These are phyloP conservation scores for Furcula furcula DNA, from an alignment of 2,888 invertebrate species.

Conservation along the genomic window DNA sequence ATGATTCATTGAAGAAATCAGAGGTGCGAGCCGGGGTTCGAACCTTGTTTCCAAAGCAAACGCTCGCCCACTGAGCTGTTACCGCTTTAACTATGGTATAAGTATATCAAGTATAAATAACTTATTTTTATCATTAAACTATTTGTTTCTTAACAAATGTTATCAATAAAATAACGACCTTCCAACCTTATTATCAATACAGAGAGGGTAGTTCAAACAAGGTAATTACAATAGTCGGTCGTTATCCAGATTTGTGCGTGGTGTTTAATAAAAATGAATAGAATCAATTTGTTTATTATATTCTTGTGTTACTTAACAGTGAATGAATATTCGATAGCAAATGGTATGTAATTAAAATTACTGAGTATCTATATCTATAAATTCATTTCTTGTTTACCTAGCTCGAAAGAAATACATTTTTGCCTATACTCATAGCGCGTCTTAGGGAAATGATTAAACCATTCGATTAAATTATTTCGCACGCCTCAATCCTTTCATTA, in stretches of 20 bases:
- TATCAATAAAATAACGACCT: constrained; percentile 36
- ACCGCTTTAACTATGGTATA: too few species aligned
- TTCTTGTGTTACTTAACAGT: constrained; percentile 12
- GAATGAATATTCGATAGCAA: constrained; percentile 7
- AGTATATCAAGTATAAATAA: neutral
- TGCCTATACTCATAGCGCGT: too few species aligned
- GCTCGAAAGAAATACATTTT: too few species aligned
- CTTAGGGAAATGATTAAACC: too few species aligned
- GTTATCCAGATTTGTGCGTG: constrained; percentile 4
- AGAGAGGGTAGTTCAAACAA: constrained; percentile 38
- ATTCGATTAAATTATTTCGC: too few species aligned
- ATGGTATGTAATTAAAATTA: constrained; percentile 12
- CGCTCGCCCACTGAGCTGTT: too few species aligned
- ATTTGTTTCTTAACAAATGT: constrained; percentile 9
- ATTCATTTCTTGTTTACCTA: too few species aligned
- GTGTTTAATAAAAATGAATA: constrained; percentile 30
- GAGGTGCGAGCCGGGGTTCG: too few species aligned
- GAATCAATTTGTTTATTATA: constrained; percentile 9
- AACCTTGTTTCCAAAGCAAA: too few species aligned
- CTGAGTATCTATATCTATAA: neutral
- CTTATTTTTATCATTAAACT: constrained; percentile 1
- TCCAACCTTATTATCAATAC: constrained; percentile 32
- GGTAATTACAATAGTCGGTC: constrained; percentile 4
- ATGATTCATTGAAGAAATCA: too few species aligned
- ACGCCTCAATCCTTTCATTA: too few species aligned